Evolutionary conservation across 2,888 invertebrate species (phyloP).

Genomic region (Bembecia ichneumoniformis): DNA sequence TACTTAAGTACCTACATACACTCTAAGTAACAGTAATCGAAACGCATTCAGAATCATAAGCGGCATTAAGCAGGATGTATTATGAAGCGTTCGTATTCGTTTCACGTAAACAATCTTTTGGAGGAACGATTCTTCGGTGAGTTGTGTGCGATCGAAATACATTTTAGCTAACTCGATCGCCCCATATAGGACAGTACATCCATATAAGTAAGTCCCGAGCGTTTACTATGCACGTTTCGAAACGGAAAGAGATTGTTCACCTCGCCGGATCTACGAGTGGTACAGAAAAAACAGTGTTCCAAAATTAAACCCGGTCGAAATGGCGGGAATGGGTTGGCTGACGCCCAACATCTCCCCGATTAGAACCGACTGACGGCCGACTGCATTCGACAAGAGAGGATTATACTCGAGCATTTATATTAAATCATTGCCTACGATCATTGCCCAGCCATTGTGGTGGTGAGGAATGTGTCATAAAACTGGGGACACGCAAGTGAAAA

Average conservation of each 20-base stretch:
- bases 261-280: slow-evolving; percentile 50
- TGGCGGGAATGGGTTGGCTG: slow-evolving; percentile 63
- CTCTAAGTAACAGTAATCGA: slow-evolving; percentile 46
- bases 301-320: slow-evolving; percentile 61
- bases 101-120: slow-evolving; percentile 28
- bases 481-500: not conserved
- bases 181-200: slow-evolving; percentile 3
- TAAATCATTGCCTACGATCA: too few relatives aligned
- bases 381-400: slow-evolving; percentile 29
- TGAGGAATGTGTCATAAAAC: not conserved
- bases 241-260: slow-evolving; percentile 58
- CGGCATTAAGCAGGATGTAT: slow-evolving; percentile 41
- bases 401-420: too few relatives aligned
- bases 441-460: not conserved
- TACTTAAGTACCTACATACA: slow-evolving; percentile 27
- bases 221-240: not conserved
- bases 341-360: slow-evolving; percentile 52
- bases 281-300: slow-evolving; percentile 57
- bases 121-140: too few relatives aligned
- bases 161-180: slow-evolving; percentile 17
- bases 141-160: too few relatives aligned
- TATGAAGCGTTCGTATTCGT: slow-evolving; percentile 45
- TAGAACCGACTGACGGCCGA: slow-evolving; percentile 39
- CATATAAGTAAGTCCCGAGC: too few relatives aligned
- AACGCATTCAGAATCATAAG: slow-evolving; percentile 44